Base-by-base conservation (phyloP, 2,113 vertebrate species). In the Sterna hirundo region DNA sequence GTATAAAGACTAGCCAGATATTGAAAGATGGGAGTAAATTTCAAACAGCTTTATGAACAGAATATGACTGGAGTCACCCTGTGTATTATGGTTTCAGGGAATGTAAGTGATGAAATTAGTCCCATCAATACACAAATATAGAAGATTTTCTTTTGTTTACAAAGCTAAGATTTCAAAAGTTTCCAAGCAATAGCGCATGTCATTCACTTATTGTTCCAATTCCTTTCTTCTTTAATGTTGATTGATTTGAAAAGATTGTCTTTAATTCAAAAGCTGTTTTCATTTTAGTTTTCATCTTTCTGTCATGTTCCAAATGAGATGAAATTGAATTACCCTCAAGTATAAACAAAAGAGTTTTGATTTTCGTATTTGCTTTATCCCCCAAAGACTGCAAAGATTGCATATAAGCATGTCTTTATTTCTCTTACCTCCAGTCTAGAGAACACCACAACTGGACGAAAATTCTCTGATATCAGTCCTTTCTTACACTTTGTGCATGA, bases 221-320 rank as follows among this genome's bases (percentile, higher is more conserved):
- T 97, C 93, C n/a, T 92, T 94, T 97, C 92, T 93, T 90, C 97
- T 97, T 98, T 97, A 98, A 98, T 96, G 96, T 96, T 97, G 97
- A 95, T 96, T 98, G 96, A 97, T 97, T 96, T 96, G 91, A 96
- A 96, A 95, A 97, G 96, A 96, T 96, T 97, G 96, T 95, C 96
- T 96, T 93, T 97, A 97, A 98, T 97, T 96, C 95, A 97, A 97
- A 98, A 97, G 96, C 97, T 97, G 97, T 97, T 98, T 98, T 92
- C 97, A 96, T 97, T 98, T 98, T 97, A 96, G 96, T 97, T 97
- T 97, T 98, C 97, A 96, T 97, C 96, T 97, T 98, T 97, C 96
- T 97, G 93, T 97, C 95, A 96, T 97, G 96, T 97, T 94, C 93
- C 94, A 97, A 98, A 97, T 96, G 93, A 97, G 94, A 97, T 85